These are phyloP conservation scores for Paramormyrops kingsleyae DNA, from an alignment of 2,113 vertebrate species.

Conservation along the genomic window DNA sequence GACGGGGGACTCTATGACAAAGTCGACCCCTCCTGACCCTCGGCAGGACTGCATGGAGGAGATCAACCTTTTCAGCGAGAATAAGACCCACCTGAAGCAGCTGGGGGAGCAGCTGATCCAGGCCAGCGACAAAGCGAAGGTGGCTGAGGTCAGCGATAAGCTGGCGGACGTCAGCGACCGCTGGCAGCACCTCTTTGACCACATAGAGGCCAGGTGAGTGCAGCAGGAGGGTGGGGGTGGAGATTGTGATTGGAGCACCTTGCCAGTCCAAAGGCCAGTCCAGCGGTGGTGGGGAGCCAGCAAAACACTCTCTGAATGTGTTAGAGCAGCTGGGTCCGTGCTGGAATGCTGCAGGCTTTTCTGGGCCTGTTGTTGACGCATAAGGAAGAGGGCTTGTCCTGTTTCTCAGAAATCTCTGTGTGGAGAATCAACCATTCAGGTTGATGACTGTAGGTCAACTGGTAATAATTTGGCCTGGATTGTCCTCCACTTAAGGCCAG, in stretches of 20 bases:
- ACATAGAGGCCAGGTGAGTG: slow-evolving; percentile 80
- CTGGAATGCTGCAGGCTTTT: background rate
- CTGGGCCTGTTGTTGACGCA: background rate
- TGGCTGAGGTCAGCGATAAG: slow-evolving; percentile 79
- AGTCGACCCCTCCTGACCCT: background rate
- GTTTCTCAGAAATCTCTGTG: background rate
- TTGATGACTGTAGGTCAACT: background rate
- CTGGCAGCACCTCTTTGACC: slow-evolving; percentile 89
- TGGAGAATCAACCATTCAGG: background rate
- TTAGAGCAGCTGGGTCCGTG: background rate
- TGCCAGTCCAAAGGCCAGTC: background rate
- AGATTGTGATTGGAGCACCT: background rate
- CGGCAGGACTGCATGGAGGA: slow-evolving; percentile 91
- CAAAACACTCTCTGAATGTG: background rate
- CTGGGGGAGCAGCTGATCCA: slow-evolving; percentile 82
- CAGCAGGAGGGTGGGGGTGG: background rate
- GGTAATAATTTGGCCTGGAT: background rate
- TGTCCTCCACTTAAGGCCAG: background rate
- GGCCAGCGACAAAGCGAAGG: slow-evolving; percentile 73
- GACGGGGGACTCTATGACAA: background rate
- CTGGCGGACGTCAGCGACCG: slow-evolving; percentile 78
- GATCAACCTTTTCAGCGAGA: slow-evolving; percentile 86
- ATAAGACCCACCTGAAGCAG: slow-evolving; percentile 79
- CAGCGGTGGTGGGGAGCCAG: background rate
- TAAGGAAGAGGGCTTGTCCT: background rate